Conservation (phyloP, 92 coral and sea anemone species). For the Zoanthus solanderi region DNA sequence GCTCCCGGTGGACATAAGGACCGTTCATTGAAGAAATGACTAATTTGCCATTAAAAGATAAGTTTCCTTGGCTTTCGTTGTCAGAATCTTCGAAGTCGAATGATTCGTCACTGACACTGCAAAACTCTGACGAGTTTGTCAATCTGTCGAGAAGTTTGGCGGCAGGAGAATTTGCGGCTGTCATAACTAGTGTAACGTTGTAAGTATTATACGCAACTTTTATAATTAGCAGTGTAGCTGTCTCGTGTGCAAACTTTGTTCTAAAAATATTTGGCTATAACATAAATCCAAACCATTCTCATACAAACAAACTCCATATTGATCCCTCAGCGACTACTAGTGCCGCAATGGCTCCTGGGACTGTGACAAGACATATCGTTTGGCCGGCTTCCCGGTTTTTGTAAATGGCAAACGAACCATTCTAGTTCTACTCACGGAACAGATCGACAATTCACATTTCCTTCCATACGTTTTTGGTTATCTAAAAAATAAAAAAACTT, state of each 20-base stretch:
- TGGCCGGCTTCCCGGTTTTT: too few species aligned
- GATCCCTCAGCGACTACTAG: background rate
- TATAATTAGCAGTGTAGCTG: background rate
- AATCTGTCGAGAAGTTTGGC: constrained; percentile 34
- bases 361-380: background rate
- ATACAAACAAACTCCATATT: constrained; percentile 25
- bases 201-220: background rate
- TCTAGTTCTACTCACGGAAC: too few species aligned
- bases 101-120: constrained; percentile 17
- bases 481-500: too few species aligned
- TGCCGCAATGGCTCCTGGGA: constrained; percentile 33
- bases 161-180: constrained; percentile 30
- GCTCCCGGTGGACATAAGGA: constrained; percentile 44
- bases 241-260: background rate
- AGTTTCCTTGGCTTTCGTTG: constrained; percentile 37
- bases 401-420: too few species aligned
- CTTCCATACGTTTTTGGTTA: too few species aligned
- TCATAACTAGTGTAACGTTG: constrained; percentile 15
- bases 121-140: constrained; percentile 8
- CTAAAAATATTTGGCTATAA: background rate
- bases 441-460: too few species aligned
- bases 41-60: constrained; percentile 80
- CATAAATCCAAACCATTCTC: background rate
- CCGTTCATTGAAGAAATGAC: constrained; percentile 61
- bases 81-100: constrained; percentile 37